These are phyloP conservation scores for Neoarius graeffei DNA, from an alignment of 2,113 vertebrate genomes.

Conservation along the genomic window DNA sequence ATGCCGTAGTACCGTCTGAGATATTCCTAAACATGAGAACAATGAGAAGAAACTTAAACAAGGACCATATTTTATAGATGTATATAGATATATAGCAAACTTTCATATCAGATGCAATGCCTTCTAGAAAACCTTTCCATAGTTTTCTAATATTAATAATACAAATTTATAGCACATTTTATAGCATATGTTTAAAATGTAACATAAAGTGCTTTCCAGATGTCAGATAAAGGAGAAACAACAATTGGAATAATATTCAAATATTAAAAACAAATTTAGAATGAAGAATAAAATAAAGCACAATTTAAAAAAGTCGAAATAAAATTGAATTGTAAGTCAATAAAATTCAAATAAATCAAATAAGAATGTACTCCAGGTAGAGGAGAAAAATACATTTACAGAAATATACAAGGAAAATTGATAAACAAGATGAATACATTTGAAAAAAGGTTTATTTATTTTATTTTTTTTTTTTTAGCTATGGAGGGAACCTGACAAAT, in stretches of 20 bases:
- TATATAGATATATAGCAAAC: background rate
- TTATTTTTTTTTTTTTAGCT: background rate
- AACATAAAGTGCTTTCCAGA: background rate
- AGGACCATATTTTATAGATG: background rate
- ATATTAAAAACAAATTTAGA: background rate
- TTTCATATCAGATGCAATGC: background rate
- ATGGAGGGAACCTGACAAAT: background rate
- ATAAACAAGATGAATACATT: background rate
- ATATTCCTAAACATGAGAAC: constrained; percentile 26
- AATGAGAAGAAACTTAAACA: background rate
- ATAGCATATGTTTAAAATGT: background rate
- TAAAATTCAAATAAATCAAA: background rate
- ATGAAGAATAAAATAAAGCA: background rate
- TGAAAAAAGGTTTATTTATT: background rate
- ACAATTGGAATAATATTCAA: background rate
- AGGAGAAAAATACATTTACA: background rate
- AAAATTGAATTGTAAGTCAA: background rate
- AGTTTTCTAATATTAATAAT: background rate
- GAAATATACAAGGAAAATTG: background rate
- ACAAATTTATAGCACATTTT: background rate
- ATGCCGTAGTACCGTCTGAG: constrained; percentile 38
- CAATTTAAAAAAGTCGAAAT: background rate
- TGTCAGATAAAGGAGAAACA: background rate
- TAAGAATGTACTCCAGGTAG: background rate
- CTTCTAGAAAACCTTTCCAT: background rate